phyloP scores from a whole-genome alignment of 2,888 invertebrate species.

The Mesochorus sp. region DNA sequence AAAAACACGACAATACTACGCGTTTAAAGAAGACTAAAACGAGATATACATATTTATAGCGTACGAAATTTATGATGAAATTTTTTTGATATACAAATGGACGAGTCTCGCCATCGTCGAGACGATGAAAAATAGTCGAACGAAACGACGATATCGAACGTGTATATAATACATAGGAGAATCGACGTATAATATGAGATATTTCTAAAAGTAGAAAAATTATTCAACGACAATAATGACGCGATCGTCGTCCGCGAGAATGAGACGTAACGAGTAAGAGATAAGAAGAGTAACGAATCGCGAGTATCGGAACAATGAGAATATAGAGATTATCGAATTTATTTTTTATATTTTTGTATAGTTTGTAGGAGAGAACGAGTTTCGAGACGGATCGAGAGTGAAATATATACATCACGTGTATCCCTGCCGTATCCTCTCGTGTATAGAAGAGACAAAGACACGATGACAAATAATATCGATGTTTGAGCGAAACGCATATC shows the following conservation, averaged over 20 bases:
- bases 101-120: constrained; percentile 41
- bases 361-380: constrained; percentile 71
- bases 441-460: constrained; percentile 15
- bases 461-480: constrained; percentile 33
- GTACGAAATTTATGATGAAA: constrained; percentile 12
- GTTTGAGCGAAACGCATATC: constrained; percentile 57
- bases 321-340: no score
- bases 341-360: constrained; percentile 81
- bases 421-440: constrained; percentile 72
- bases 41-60: constrained; percentile 46
- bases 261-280: no score
- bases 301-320: no score
- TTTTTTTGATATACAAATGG: constrained; percentile 52
- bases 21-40: constrained; percentile 34
- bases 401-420: constrained; percentile 60
- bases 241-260: no score
- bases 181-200: no score
- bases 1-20: constrained; percentile 76
- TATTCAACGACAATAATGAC: no score
- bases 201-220: no score
- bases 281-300: no score
- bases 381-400: neutral
- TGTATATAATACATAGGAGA: constrained; percentile 55
- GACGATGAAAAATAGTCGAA: constrained; percentile 40
- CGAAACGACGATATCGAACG: constrained; percentile 60